A percentile compares a stretch with the other conserved stretches of the same genome.
Evolutionary conservation across 2,113 vertebrate genomes (phyloP).

Genomic region (Tenrec ecaudatus): DNA sequence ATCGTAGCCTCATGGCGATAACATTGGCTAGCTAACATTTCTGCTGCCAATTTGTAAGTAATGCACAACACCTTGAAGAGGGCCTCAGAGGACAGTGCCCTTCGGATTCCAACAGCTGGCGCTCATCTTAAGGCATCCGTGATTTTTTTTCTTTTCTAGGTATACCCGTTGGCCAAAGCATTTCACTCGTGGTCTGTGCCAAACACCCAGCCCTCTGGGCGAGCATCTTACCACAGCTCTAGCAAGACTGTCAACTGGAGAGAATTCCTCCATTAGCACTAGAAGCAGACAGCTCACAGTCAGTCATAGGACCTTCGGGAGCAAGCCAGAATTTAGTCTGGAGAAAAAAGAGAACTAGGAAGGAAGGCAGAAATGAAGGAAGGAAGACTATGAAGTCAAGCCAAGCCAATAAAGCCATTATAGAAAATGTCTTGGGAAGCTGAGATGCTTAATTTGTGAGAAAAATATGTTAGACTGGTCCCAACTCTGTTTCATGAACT

Average conservation of each 20-base stretch:
- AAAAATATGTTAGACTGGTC: neutral
- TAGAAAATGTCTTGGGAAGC: neutral
- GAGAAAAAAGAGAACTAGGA: neutral
- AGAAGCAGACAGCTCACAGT: neutral
- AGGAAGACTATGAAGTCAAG: neutral
- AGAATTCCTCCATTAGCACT: neutral
- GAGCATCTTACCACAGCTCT: neutral
- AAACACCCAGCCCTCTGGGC: slow-evolving; percentile 35
- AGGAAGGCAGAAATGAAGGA: neutral
- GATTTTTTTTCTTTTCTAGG: slow-evolving; percentile 13
- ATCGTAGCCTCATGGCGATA: neutral
- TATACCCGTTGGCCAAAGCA: neutral
- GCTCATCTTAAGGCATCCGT: neutral
- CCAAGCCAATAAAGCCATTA: neutral
- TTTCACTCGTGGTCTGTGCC: neutral
- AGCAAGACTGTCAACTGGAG: neutral
- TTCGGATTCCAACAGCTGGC: neutral
- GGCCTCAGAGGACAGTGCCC: neutral
- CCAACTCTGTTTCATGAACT: neutral
- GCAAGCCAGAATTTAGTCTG: neutral
- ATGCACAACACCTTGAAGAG: neutral
- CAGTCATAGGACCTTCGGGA: neutral
- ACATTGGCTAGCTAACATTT: neutral
- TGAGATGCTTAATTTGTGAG: neutral
- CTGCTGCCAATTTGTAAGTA: neutral